These are phyloP conservation scores for Pseudomugil tenellus DNA, from an alignment of 2,797 vertebrate species.

Conservation along the genomic window DNA sequence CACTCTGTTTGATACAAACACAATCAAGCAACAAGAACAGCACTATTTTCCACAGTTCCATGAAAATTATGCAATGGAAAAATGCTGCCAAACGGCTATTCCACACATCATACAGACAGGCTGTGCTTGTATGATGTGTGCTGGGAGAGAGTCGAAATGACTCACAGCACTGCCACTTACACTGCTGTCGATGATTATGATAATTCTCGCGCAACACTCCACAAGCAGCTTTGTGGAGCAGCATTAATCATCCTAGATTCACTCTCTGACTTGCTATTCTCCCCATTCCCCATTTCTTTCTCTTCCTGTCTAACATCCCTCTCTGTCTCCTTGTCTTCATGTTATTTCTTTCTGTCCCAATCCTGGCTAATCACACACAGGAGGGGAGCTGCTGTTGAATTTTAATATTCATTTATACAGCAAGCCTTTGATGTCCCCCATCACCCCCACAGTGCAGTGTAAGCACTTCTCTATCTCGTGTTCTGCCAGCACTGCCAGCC, in stretches of 20 bases:
- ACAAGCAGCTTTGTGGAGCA: slow-evolving; percentile 71
- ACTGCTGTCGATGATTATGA: slow-evolving; percentile 78
- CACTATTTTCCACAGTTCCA: slow-evolving; percentile 48
- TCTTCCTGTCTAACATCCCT: slow-evolving; percentile 48
- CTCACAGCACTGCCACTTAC: slow-evolving; percentile 74
- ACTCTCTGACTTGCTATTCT: slow-evolving; percentile 66
- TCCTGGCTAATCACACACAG: slow-evolving; percentile 79
- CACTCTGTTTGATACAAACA: slow-evolving; percentile 31
- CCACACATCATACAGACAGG: slow-evolving; percentile 67
- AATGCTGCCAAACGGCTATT: slow-evolving; percentile 57
- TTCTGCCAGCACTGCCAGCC: slow-evolving; percentile 77
- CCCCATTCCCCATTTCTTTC: slow-evolving; percentile 55
- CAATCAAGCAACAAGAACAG: slow-evolving; percentile 48
- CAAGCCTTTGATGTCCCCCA: slow-evolving; percentile 82
- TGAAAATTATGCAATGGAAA: slow-evolving; percentile 66
- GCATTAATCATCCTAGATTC: slow-evolving; percentile 74
- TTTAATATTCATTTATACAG: slow-evolving; percentile 85
- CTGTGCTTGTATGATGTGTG: slow-evolving; percentile 60
- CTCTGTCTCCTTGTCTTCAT: slow-evolving; percentile 51
- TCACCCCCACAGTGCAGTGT: slow-evolving; percentile 80
- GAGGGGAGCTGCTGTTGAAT: slow-evolving; percentile 80
- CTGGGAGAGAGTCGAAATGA: slow-evolving; percentile 66
- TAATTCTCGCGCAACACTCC: slow-evolving; percentile 68
- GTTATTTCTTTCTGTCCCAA: slow-evolving; percentile 68
- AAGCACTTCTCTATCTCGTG: slow-evolving; percentile 82